These are phyloP conservation scores for Onychomys torridus DNA, from an alignment of 2,797 vertebrate genomes.

Conservation along the genomic window DNA sequence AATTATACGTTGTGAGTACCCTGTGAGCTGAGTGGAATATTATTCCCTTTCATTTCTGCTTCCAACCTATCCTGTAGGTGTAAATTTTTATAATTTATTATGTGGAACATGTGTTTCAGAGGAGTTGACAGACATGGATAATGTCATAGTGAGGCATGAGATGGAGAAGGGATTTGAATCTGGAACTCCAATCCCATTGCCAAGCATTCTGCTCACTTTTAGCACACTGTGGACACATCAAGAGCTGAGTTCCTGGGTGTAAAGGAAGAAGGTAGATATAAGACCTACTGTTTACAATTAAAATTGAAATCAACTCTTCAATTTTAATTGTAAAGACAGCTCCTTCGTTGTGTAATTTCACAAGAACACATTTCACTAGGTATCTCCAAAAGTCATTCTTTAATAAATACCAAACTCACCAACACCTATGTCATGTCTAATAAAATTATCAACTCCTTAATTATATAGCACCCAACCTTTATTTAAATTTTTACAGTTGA, in stretches of 20 bases:
- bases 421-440: neutral
- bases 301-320: neutral
- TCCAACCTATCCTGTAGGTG: neutral
- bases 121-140: neutral
- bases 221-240: neutral
- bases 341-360: neutral
- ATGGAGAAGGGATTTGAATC: neutral
- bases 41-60: constrained; percentile 8
- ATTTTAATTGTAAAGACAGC: neutral
- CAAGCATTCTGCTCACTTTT: neutral
- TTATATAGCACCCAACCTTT: neutral
- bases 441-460: neutral
- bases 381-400: neutral
- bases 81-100: constrained; percentile 8
- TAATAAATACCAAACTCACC: neutral
- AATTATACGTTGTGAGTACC: neutral
- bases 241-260: neutral
- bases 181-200: neutral
- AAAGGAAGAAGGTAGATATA: neutral
- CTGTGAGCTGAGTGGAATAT: neutral
- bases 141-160: neutral
- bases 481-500: neutral
- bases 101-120: neutral
- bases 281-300: neutral
- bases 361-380: neutral